Evolutionary conservation across 2,888 invertebrate genomes (phyloP).

Genomic region (Drosophila mulleri): DNA sequence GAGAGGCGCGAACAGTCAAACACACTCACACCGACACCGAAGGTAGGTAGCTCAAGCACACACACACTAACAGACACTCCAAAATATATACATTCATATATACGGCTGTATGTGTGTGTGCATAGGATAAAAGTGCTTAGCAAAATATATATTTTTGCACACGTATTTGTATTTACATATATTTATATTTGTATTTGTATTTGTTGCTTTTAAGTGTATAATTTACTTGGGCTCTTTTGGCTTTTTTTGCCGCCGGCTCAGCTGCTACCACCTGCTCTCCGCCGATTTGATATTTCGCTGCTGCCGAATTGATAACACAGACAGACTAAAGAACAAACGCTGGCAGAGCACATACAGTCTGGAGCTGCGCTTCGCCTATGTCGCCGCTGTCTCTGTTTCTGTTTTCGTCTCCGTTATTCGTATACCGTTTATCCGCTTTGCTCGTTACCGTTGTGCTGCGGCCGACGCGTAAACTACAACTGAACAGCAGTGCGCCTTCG

Average conservation of each 20-base stretch:
- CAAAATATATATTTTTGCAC: slow-evolving; percentile 34
- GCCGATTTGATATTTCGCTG: slow-evolving; percentile 52
- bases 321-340: slow-evolving; percentile 55
- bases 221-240: slow-evolving; percentile 62
- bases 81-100: background rate
- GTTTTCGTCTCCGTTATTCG: slow-evolving; percentile 25
- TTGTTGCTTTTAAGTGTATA: slow-evolving; percentile 46
- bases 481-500: slow-evolving; percentile 50
- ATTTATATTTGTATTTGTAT: slow-evolving; percentile 1
- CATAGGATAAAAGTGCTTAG: slow-evolving; percentile 33
- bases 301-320: slow-evolving; percentile 63
- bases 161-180: slow-evolving; percentile 4
- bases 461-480: slow-evolving; percentile 81
- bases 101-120: slow-evolving; percentile 1
- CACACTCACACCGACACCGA: slow-evolving; percentile 20
- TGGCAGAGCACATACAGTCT: slow-evolving; percentile 18
- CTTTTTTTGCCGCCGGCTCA: slow-evolving; percentile 57
- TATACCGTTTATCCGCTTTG: slow-evolving; percentile 25
- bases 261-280: slow-evolving; percentile 57
- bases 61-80: slow-evolving; percentile 19
- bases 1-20: slow-evolving; percentile 45
- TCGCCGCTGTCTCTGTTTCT: slow-evolving; percentile 12
- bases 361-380: slow-evolving; percentile 50
- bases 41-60: slow-evolving; percentile 28
- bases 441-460: slow-evolving; percentile 65